Evolutionary conservation across 2,888 invertebrate genomes (phyloP), one percentile per base, ranked within the genome.

Genomic region (Campoplex nolae): DNA sequence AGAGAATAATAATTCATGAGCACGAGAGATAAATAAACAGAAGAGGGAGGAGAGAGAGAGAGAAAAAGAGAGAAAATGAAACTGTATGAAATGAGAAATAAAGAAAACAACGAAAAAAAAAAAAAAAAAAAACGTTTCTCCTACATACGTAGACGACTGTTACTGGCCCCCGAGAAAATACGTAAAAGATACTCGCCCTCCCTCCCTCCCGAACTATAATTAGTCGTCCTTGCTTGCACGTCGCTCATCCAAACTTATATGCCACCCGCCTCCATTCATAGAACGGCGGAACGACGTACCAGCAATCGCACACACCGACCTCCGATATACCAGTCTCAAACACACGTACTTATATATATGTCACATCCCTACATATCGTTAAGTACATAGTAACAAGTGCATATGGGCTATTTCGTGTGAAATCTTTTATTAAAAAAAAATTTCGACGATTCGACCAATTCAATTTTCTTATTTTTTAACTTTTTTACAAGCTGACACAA

Each of bases 171-270:
- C 84, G 90, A 71, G 83, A 71, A 81, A 80, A 87, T 87, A 90
- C 88, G 89, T 90, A 89, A 88, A 89, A 90, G 90, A 90, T 90
- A 89, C 62, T 87, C 62, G 32, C 62, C 62, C 38, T 6, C 6
- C 38, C 38, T 32, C 62, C 16, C 32, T 4, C 32, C 16, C 80
- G 88, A 86, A 90, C 92, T 94, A 94, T 93, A 94, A 94, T 94
- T 94, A 94, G 93, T 92, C 91, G 94, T 92, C 94, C 93, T 93
- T 94, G 94, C 92, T 89, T 90, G 91, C 88, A 62, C 91, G 67
- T 62, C 91, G 91, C 90, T 91, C 92, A 92, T 92, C 90, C 90
- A 90, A 90, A 84, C 88, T 83, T 83, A 70, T 62, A 73, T 75
- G 80, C 88, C 90, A 83, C 88, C 90, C 92, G 91, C 91, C 92